Base-by-base conservation (phyloP, 2,888 invertebrate genomes). In the Catonia carolina region DNA sequence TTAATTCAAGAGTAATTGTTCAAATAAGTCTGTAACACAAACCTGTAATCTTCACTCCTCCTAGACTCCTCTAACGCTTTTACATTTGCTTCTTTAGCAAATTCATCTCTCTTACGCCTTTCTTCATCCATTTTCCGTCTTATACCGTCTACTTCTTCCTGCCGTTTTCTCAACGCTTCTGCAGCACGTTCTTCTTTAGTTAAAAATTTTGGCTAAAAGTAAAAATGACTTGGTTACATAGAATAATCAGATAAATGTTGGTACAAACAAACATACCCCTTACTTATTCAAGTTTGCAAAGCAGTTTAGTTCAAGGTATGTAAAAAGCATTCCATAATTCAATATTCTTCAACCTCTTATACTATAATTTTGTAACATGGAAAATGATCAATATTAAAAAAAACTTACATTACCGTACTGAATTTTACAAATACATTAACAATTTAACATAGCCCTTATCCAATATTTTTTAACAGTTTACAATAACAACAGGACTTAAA, bases 161-260 rank as follows among this genome's bases (percentile, higher is more conserved):
- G 89, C 1, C 99, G 80, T 51, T 89, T 81, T 69, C 89, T 86
- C 14, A 99, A 68, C 0, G 99, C 99, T 67, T 94, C 82, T 0
- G 85, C 86, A 1, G 86, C 91, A 67, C 99, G 79, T 71, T 99
- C 93, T 71, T 96, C 96, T 77, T 97, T 98, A 0, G 94, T 91
- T 35, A 99, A 75, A 71, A 99, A 99, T 27, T 95, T 93, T 0
- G 99, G 99, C 78, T 82, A 63, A 52, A 73, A 70, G 36, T 2
- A 15, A 53, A 5, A 5, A 8, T 6, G 10, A 50, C 14, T 31
- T 10, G n/a, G 6, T 2, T 39, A 5, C 15, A 36, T 14, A 14
- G 36, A 2, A 36, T 15, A 18, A 10, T 17, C 2, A 42, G 2
- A 20, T 18, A 15, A 42, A 17, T 3, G 18, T 12, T 18, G 18